These are phyloP conservation scores for Brassicogethes aeneus DNA, from an alignment of 2,888 invertebrate species.

Conservation along the genomic window DNA sequence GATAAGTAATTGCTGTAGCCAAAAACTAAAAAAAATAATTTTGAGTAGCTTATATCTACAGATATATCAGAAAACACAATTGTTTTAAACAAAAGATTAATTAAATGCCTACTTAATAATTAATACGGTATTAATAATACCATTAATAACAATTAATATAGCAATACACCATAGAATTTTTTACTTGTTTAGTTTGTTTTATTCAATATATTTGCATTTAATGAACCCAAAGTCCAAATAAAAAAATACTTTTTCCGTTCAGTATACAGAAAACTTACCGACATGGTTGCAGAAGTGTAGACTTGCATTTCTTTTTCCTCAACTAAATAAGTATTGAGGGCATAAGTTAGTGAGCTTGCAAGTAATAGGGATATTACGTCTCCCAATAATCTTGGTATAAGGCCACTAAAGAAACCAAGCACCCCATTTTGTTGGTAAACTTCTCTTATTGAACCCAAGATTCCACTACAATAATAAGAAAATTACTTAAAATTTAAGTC, in stretches of 20 bases:
- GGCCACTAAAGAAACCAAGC: constrained; percentile 76
- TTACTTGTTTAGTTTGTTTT: no score
- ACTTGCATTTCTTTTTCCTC: constrained; percentile 57
- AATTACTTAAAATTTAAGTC: not conserved
- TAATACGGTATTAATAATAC: no score
- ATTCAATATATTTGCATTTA: no score
- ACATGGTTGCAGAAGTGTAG: constrained; percentile 48
- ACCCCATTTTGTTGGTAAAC: constrained; percentile 84
- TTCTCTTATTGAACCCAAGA: constrained; percentile 66
- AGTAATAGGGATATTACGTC: constrained; percentile 74
- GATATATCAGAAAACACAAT: no score
- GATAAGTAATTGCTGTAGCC: constrained; percentile 82
- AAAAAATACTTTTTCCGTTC: no score
- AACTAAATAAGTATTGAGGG: constrained; percentile 71
- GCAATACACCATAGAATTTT: no score
- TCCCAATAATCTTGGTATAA: constrained; percentile 78
- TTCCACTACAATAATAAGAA: constrained; percentile 45
- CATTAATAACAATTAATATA: no score
- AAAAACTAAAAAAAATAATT: constrained; percentile 50
- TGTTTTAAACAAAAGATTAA: not conserved
- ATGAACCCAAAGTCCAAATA: no score
- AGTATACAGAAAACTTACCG: no score
- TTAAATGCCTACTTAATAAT: no score
- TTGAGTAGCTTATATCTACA: no score
- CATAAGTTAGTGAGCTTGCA: constrained; percentile 65